phyloP scores from a whole-genome alignment of 30 jellyfish, hydroid and myxozoan genomes.

The Turritopsis dohrnii region DNA sequence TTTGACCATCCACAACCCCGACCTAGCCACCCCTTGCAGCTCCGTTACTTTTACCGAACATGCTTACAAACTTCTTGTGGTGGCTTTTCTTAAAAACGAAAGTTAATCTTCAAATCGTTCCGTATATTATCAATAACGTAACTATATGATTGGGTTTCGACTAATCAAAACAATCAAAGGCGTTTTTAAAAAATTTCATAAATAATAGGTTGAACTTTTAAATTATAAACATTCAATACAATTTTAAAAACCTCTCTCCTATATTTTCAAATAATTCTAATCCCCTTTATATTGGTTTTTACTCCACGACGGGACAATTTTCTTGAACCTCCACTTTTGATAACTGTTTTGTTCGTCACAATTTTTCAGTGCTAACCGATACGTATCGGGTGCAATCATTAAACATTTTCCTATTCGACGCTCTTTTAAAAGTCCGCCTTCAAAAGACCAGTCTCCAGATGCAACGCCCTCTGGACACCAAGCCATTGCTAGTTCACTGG shows the following conservation, averaged over 20 bases:
- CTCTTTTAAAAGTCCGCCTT: conserved; percentile 5
- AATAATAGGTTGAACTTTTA: background rate
- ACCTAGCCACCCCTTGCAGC: background rate
- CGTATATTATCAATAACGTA: too few relatives aligned
- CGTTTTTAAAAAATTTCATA: background rate
- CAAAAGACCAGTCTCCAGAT: conserved; percentile 28
- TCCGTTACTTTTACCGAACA: background rate
- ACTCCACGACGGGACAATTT: conserved; percentile 28
- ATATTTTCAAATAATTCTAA: background rate
- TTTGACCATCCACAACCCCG: background rate
- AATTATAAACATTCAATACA: background rate
- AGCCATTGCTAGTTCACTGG: conserved; percentile 19
- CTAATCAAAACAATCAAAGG: background rate
- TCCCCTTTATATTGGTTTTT: background rate
- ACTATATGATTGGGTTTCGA: background rate
- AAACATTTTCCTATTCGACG: background rate
- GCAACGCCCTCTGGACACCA: conserved; percentile 32
- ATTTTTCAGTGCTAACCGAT: background rate
- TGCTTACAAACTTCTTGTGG: background rate
- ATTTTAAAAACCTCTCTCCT: background rate
- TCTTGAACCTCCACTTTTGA: conserved; percentile 14
- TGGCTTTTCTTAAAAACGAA: too few relatives aligned
- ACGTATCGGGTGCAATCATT: background rate
- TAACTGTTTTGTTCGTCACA: conserved; percentile 19
- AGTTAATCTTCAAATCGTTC: too few relatives aligned